Base-by-base conservation (phyloP, 2,113 vertebrate species). In the Gallinago undulata region DNA sequence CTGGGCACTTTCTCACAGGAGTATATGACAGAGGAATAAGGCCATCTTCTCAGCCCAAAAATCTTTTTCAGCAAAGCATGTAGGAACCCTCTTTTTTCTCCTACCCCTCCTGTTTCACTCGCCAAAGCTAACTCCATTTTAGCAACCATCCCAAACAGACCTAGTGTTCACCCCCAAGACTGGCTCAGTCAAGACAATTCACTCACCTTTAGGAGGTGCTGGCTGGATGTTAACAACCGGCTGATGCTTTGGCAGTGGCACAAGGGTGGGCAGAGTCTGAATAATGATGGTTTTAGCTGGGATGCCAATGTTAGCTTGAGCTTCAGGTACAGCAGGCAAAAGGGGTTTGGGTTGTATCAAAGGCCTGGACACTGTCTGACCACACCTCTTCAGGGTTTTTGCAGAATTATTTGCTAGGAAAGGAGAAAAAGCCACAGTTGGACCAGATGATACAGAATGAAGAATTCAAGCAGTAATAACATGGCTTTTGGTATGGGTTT, bases 241-340 rank as follows among this genome's bases (percentile, higher is more conserved):
- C 7, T 98, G 95, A 59, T 98, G 98, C 96, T 99, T 99, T 50
- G 98, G 95, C 87, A 99, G 66, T 2, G 99, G 98, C 88, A 99
- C 70, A 41, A 99, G 96, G 0, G 98, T 97, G 85, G 99, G 98
- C 67, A 99, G 87, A 14, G 99, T 98, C 97, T 99, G 99, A 87
- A 99, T 98, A 97, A 99, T 98, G 95, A 99, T 99, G 56, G 99
- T 98, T 97, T 99, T 99, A 28, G 98, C 93, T 79, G 98, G 98
- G 84, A 99, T 95, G 8, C 97, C 84, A 50, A 98, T 70, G 72
- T 97, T 95, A 33, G 98, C 69, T 53, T 96, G 98, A 91, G 98
- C 56, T 93, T 99, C 96, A n/a, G 98, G 98, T 82, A 99, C 84
- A 41, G 98, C 98, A 72, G 98, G 98, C 84, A 99, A 76, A 67